Conservation (phyloP, 92 coral and sea anemone genomes). For the Siderastrea siderea region DNA sequence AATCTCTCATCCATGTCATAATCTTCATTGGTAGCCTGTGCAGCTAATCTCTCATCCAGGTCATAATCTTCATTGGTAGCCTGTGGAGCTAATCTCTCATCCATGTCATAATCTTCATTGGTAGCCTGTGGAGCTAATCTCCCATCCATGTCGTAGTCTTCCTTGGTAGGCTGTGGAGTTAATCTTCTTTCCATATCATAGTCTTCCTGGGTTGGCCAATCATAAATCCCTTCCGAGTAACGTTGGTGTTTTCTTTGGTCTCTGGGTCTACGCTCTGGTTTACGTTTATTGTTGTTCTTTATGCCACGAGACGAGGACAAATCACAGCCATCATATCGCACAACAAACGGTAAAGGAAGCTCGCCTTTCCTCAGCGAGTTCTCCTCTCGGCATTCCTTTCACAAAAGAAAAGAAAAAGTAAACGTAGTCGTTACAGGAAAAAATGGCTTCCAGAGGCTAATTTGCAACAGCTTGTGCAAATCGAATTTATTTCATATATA, state of each 20-base stretch:
- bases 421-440: too few relatives aligned
- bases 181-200: neutral
- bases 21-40: neutral
- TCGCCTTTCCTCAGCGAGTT: neutral
- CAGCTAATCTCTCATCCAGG: neutral
- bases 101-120: neutral
- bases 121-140: neutral
- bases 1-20: neutral
- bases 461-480: too few relatives aligned
- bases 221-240: neutral
- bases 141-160: neutral
- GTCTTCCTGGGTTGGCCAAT: neutral
- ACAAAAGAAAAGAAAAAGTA: neutral
- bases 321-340: constrained; percentile 30
- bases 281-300: neutral
- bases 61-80: neutral
- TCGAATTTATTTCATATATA: too few relatives aligned
- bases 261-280: neutral
- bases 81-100: neutral
- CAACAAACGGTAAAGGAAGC: constrained; percentile 51
- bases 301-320: neutral
- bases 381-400: constrained; percentile 32
- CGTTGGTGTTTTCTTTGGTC: neutral
- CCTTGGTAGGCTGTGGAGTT: neutral
- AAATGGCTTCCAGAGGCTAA: too few relatives aligned